phyloP scores from a whole-genome alignment of 2,888 invertebrate species.

The Tyria jacobaeae region DNA sequence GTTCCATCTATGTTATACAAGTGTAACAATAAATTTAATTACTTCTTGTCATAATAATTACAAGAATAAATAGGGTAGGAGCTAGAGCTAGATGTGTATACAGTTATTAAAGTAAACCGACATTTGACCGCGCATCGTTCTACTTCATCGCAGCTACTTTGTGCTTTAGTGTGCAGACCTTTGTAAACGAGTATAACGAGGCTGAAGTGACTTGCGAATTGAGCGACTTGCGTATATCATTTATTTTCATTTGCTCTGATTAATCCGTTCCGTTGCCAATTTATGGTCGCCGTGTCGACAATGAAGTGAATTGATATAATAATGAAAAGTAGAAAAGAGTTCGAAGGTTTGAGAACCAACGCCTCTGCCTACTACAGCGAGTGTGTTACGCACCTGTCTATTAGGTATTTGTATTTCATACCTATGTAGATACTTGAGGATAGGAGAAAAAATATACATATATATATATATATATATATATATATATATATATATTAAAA shows the following conservation, averaged over 20 bases:
- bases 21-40: no score
- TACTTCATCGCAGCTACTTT: background rate
- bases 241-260: background rate
- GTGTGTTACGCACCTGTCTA: no score
- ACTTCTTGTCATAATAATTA: no score
- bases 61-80: no score
- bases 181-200: background rate
- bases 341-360: no score
- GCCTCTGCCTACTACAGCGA: no score
- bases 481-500: background rate
- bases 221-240: background rate
- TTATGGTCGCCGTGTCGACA: background rate
- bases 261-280: background rate
- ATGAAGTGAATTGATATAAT: background rate
- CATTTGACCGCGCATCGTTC: background rate
- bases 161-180: background rate
- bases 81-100: background rate
- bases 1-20: no score
- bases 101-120: background rate
- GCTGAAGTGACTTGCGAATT: background rate
- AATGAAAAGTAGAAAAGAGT: no score
- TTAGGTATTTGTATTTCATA: no score
- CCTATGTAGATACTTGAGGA: no score
- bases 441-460: no score
- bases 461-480: background rate